Evolutionary conservation across 2,113 vertebrate species (phyloP), one percentile per base, ranked within the genome.

Genomic region (Lipotes vexillifer): DNA sequence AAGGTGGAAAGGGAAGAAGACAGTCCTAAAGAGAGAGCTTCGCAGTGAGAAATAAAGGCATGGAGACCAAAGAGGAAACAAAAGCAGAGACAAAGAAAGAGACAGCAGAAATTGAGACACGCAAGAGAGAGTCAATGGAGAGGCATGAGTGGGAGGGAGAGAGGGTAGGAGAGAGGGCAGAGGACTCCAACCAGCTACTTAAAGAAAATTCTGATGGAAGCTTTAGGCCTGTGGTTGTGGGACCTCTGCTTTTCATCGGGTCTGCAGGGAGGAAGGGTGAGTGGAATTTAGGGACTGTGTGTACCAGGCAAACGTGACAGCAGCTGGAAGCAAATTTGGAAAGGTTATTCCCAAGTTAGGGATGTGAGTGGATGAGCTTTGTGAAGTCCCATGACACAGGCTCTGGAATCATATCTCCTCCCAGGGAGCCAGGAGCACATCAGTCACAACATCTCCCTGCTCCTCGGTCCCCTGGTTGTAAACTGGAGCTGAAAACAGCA

Each of bases 1-100:
- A 61, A 68, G 88, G 66, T 57, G 81, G 41, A 82, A 29, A 93
- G 17, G 59, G 69, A 95, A 71, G 77, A 81, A 80, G n/a, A 80
- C 10, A 59, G 52, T 44, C 65, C 52, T 33, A 38, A 46, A 65
- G 57, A 71, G 38, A 72, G 2, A 57, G 33, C 52, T 87, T 69
- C 27, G 41, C 69, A 88, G 66, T 55, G 57, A 84, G 78, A 88
- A 68, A 33, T 41, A 77, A 78, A 68, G 52, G 27, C 38, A 12
- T 21, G 55, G 27, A 85, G 78, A 77, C 21, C 41, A 83, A 61
- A n/a, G 55, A 89, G 81, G 65, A 81, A 69, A 88, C 6, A 23
- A 33, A 57, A 83, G 41, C 63, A 82, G 85, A 63, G 66, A 12
- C 38, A 65, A 44, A 13, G 31, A 93, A 5, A 12, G 12, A 82